A percentile compares a stretch with the other conserved stretches of the same genome.
Conservation (phyloP, 2,888 invertebrate species). For the Dasypogon diadema region DNA sequence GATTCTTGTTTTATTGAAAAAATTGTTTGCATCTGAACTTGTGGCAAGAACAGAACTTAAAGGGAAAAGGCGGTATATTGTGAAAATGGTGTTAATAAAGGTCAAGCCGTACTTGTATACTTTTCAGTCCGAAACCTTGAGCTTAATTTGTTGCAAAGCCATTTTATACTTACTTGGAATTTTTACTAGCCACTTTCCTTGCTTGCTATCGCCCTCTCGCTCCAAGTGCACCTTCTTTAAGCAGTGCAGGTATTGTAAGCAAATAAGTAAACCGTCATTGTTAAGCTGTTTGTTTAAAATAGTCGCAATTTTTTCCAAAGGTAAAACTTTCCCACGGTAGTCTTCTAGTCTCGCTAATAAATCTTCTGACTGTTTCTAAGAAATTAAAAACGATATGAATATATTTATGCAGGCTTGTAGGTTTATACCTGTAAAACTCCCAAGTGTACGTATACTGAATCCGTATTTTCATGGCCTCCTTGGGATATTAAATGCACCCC, state of each 20-base stretch:
- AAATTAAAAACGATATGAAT: too few relatives aligned
- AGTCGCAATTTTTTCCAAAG: constrained; percentile 66
- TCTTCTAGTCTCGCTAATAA: constrained; percentile 60
- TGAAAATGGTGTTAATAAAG: too few relatives aligned
- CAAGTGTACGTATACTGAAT: constrained; percentile 65
- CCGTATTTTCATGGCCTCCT: constrained; percentile 59
- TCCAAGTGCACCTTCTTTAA: constrained; percentile 65
- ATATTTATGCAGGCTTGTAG: too few relatives aligned
- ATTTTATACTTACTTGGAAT: constrained; percentile 61
- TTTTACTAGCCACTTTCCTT: constrained; percentile 64
- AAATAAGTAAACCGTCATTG: constrained; percentile 67
- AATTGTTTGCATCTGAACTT: too few relatives aligned
- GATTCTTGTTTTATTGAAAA: too few relatives aligned
- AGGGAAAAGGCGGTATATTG: too few relatives aligned
- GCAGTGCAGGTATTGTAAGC: constrained; percentile 69
- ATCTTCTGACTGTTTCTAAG: constrained; percentile 61
- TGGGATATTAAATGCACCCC: constrained; percentile 69
- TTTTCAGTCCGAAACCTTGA: too few relatives aligned
- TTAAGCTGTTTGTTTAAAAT: constrained; percentile 61
- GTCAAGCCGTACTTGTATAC: too few relatives aligned
- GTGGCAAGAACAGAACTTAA: too few relatives aligned
- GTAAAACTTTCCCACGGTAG: constrained; percentile 70
- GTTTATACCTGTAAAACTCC: constrained; percentile 63
- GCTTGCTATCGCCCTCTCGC: constrained; percentile 58
- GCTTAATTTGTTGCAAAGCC: too few relatives aligned